Evolutionary conservation across 1,140 invertebrate genomes (phyloP).

Genomic region (Heterodera schachtii): DNA sequence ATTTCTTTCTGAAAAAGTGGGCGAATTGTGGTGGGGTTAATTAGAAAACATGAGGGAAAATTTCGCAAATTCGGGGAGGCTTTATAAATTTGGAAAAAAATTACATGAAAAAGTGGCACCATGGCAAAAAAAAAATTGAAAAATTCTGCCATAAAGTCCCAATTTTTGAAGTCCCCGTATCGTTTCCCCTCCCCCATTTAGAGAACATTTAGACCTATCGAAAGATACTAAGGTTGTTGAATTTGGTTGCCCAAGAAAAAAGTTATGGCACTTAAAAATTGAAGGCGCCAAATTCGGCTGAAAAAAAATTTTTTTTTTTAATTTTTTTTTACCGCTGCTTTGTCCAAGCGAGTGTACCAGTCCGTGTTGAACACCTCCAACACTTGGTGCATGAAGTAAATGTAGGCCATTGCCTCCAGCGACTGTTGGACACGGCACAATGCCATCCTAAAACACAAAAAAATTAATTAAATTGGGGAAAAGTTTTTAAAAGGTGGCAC

Average conservation of each 20-base stretch:
- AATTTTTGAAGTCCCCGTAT: too few relatives aligned
- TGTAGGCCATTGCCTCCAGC: conserved; percentile 38
- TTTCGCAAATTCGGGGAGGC: neutral
- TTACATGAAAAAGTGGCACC: too few relatives aligned
- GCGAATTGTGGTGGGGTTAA: neutral
- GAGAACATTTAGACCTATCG: too few relatives aligned
- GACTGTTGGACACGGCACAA: conserved; percentile 37
- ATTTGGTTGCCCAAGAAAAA: too few relatives aligned
- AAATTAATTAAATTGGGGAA: neutral
- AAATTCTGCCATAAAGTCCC: too few relatives aligned
- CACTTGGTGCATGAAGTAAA: conserved; percentile 22
- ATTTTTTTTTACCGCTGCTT: neutral
- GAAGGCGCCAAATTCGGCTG: neutral
- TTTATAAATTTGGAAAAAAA: neutral
- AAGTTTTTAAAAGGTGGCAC: neutral
- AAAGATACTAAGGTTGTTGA: too few relatives aligned
- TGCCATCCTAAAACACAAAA: conserved; percentile 24
- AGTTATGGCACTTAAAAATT: too few relatives aligned
- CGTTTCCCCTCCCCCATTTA: too few relatives aligned
- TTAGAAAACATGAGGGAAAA: neutral
- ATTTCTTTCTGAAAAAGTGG: neutral
- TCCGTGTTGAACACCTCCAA: neutral
- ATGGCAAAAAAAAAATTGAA: too few relatives aligned
- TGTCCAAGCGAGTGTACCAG: neutral
- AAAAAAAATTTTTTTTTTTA: neutral